Base-by-base conservation (phyloP, 1,140 invertebrate genomes). In the Limonius californicus region DNA sequence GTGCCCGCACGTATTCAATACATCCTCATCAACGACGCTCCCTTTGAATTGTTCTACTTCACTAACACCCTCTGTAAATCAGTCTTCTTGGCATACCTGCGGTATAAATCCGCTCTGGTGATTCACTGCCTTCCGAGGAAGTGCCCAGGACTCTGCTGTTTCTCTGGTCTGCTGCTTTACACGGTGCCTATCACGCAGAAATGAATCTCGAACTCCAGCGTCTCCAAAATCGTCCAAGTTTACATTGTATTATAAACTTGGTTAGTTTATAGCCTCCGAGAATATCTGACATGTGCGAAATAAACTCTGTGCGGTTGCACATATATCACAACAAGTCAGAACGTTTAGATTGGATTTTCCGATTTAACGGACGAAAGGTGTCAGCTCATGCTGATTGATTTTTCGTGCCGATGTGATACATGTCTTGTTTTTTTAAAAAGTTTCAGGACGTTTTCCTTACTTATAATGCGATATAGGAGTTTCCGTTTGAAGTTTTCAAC, bases 261-360 rank as follows among this genome's bases (percentile, higher is more conserved):
- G 61, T 62, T 70, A 70, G 66, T 70, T 70, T 68, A 69, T 68
- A 68, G 68, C 66, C 59, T 67, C 62, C 53, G 54, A 59, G 62
- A 64, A 70, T 68, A 70, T 65, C 64, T 65, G 66, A 68, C 68
- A 70, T 66, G 66, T 70, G 66, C 64, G 68, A 70, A 70, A 70
- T 70, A 68, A 66, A 68, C 66, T 63, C 59, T 30, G 54, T 55
- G 63, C 60, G 61, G 64, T 61, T 59, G 62, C 56, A 62, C 68
- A 70, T 70, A 70, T 67, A 70, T 70, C 68, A 70, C 68, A 70
- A 68, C 68, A 70, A 70, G 66, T 70, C 68, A 64, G 62, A 64
- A 64, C 68, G 62, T 70, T 70, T 68, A 68, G 68, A 70, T 70
- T 70, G 66, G 68, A 66, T 70, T 70, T 68, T 68, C 64, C 66